Conservation (phyloP, 2,113 vertebrate species). For the Chlorodrepanis virens region DNA sequence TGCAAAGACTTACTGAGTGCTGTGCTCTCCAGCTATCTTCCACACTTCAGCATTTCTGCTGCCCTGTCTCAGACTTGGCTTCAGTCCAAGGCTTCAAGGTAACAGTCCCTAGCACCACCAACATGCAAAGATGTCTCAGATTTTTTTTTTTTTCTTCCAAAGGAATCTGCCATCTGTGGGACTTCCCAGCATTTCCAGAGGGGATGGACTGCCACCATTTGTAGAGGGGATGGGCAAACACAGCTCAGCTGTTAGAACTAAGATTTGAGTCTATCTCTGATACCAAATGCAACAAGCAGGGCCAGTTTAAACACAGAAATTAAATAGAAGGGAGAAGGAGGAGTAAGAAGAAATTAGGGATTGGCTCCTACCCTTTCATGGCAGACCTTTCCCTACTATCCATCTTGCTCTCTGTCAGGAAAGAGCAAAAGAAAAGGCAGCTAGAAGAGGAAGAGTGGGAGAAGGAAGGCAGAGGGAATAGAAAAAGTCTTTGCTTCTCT, state of each 20-base stretch:
- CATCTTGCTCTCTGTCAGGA: not conserved
- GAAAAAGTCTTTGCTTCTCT: not conserved
- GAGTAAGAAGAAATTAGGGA: not conserved
- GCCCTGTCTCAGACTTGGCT: not conserved
- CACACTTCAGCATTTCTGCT: not conserved
- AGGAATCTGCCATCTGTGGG: not conserved
- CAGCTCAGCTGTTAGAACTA: not conserved
- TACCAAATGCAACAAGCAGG: not conserved
- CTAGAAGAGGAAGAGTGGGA: not conserved
- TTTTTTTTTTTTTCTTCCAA: not conserved
- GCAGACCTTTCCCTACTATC: not conserved
- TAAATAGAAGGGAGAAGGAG: not conserved
- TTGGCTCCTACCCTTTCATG: not conserved
- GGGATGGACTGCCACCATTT: not conserved
- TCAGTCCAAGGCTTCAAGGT: not conserved
- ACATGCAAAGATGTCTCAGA: rapidly evolving
- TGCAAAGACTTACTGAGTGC: not conserved
- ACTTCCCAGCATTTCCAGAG: not conserved
- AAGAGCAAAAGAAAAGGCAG: not conserved
- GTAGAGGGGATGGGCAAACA: not conserved
- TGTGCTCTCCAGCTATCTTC: not conserved
- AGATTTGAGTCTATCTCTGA: not conserved
- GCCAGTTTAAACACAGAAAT: not conserved
- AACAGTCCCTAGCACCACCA: not conserved
- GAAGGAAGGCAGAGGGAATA: not conserved